phyloP scores from a whole-genome alignment of 2,797 vertebrate genomes.

The Acrossocheilus fasciatus region DNA sequence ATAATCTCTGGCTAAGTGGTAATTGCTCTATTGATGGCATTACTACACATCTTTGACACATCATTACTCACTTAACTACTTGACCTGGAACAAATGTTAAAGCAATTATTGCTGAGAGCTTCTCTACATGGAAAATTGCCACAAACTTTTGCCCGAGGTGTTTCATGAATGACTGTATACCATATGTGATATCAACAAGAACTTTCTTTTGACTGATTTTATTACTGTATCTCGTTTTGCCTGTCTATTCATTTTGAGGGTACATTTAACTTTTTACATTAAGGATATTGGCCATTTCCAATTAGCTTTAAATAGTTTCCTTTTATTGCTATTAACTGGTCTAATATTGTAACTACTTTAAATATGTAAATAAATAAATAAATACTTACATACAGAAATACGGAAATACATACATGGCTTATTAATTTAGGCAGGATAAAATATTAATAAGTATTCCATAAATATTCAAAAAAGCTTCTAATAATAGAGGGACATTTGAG shows the following conservation, averaged over 20 bases:
- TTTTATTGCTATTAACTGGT: not conserved
- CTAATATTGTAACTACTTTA: not conserved
- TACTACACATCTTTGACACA: slow-evolving; percentile 89
- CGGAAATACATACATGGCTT: not conserved
- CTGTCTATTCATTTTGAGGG: not conserved
- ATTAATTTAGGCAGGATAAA: no score
- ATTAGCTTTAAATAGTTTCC: not conserved
- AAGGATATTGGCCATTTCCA: not conserved
- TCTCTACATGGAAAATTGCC: slow-evolving; percentile 83
- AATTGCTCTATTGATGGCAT: slow-evolving; percentile 90
- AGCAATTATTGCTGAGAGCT: slow-evolving; percentile 88
- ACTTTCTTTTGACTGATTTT: slow-evolving; percentile 12
- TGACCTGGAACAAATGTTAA: slow-evolving; percentile 92
- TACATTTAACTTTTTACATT: not conserved
- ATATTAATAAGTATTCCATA: not conserved
- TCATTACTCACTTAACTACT: slow-evolving; percentile 94
- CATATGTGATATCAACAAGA: slow-evolving; percentile 16
- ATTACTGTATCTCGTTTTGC: not conserved
- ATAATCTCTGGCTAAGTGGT: slow-evolving; percentile 87
- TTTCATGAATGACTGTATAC: slow-evolving; percentile 21
- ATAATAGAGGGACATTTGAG: not conserved
- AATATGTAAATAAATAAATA: not conserved
- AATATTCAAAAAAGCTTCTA: not conserved
- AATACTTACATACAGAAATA: not conserved
- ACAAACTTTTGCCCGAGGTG: slow-evolving; percentile 86